Base-by-base conservation (phyloP, 2,113 vertebrate genomes). In the Opisthocomus hoazin region DNA sequence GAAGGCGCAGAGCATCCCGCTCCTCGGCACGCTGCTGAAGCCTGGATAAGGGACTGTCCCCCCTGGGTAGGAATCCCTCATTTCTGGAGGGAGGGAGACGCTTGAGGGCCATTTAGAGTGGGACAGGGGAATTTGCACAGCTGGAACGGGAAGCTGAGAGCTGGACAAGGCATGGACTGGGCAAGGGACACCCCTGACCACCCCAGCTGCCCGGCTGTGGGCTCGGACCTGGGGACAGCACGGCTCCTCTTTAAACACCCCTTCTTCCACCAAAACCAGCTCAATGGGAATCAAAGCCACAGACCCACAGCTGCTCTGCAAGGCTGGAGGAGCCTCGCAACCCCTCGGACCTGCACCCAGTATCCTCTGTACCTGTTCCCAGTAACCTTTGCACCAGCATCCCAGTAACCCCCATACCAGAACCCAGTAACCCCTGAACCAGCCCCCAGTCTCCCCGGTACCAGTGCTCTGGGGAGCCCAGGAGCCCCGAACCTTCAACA, bases 101-200 rank as follows among this genome's bases (percentile, higher is more conserved):
- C 46, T 32, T 0, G 6, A 45, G 37, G 37, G 24, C 9, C 1
- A 0, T 58, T 61, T 63, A n/a, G 21, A 14, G 34, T 57, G 32
- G 37, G 9, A 41, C 13, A 30, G 30, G 10, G 15, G 30, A 11
- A 39, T 73, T 77, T 82, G 15, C 29, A 16, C 21, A 58, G 39
- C 23, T 0, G 1, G 43, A 23, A 29, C 4, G 2, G 24, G 78
- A 18, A 65, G 24, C 64, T 0, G 6, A n/a, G 48, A 34, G 22
- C 34, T 83, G 50, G 51, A 36, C 26, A 41, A 54, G 22, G 56
- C 36, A n/a, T 77, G 41, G 78, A 30, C 3, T 53, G 10, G 21
- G 57, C 0, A 5, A 65, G 64, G 30, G 57, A 70, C 30, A 23
- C 22, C 39, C 15, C 46, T 19, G 17, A 26, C 21, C 17, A 7